Evolutionary conservation across 2,888 invertebrate species (phyloP).

Genomic region (Chloroclysta siterata): DNA sequence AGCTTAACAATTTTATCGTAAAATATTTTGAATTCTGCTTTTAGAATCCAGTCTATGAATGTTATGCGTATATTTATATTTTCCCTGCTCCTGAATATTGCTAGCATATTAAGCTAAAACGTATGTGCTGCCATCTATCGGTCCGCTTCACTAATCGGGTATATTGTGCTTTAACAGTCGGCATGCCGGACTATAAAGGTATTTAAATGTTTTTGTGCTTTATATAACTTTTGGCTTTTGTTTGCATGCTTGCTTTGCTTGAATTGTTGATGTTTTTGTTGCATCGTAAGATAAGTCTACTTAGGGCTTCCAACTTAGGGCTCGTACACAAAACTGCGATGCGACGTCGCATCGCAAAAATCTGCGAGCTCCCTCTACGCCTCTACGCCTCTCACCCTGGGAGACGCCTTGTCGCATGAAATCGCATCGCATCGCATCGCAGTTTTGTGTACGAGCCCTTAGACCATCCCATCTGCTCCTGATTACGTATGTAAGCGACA

Average conservation of each 20-base stretch:
- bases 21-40: no score
- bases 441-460: no score
- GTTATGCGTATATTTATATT: background rate
- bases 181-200: slow-evolving; percentile 84
- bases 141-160: slow-evolving; percentile 50
- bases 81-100: background rate
- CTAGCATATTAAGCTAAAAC: background rate
- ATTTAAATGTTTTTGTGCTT: slow-evolving; percentile 13
- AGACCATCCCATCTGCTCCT: no score
- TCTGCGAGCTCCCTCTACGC: no score
- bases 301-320: no score
- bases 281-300: background rate
- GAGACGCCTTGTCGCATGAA: no score
- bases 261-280: background rate
- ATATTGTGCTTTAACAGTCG: slow-evolving; percentile 71
- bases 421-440: no score
- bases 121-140: slow-evolving; percentile 15
- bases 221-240: slow-evolving; percentile 8
- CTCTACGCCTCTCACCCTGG: no score
- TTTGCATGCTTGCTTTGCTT: slow-evolving; percentile 5
- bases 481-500: no score
- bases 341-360: no score
- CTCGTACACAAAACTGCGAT: no score
- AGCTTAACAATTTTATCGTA: no score
- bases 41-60: background rate